A percentile compares a stretch with the other conserved stretches of the same genome.
These are phyloP conservation scores for Regulus satrapa DNA, from an alignment of 2,113 vertebrate genomes.

Conservation along the genomic window DNA sequence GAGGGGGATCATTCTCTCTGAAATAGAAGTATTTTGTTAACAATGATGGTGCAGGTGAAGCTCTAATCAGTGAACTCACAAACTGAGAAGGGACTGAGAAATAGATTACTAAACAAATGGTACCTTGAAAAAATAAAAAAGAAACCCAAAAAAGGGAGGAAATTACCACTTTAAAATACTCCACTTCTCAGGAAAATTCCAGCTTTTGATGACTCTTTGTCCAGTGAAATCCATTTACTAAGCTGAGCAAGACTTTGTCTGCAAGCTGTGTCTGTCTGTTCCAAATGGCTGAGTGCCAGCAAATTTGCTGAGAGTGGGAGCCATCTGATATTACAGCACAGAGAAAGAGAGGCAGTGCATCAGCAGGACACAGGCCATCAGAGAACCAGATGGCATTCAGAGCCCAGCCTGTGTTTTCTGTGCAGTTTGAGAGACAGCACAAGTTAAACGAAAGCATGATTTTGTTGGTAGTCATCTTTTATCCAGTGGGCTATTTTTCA, in stretches of 20 bases:
- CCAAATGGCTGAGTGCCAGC: not conserved
- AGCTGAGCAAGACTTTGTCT: not conserved
- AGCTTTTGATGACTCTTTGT: not conserved
- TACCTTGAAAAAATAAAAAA: not conserved
- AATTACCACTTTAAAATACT: not conserved
- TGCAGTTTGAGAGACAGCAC: not conserved
- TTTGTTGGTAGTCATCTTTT: not conserved
- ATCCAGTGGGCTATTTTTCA: not conserved
- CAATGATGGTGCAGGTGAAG: not conserved
- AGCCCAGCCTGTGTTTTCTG: not conserved
- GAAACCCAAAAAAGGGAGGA: rapidly evolving
- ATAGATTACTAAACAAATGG: not conserved
- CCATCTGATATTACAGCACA: not conserved
- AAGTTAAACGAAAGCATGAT: not conserved
- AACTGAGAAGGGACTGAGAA: not conserved
- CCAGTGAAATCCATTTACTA: not conserved
- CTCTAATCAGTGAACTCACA: not conserved
- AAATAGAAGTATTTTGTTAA: not conserved
- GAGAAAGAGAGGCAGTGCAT: not conserved
- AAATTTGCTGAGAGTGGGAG: not conserved
- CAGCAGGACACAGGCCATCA: not conserved
- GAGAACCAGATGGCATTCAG: not conserved
- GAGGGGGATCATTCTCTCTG: not conserved
- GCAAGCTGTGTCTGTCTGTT: not conserved
- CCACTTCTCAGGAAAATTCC: not conserved